Evolutionary conservation across 2,888 invertebrate genomes (phyloP).

Genomic region (Torymus auratus): DNA sequence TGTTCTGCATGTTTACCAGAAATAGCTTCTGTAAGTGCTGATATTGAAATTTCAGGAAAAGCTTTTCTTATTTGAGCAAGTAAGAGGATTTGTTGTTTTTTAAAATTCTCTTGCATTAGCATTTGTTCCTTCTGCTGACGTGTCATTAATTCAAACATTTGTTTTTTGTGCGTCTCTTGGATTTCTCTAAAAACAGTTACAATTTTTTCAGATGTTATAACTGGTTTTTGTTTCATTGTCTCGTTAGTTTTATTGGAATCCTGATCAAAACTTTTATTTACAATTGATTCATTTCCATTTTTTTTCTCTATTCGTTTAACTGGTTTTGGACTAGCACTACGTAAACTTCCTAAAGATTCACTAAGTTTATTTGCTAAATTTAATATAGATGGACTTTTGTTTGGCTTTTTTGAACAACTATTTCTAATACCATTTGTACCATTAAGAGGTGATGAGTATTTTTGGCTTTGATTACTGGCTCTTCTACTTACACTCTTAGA

Average conservation of each 20-base stretch:
- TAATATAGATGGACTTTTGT: conserved; percentile 50
- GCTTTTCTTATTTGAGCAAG: conserved; percentile 76
- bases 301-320: conserved; percentile 48
- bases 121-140: conserved; percentile 83
- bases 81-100: conserved; percentile 82
- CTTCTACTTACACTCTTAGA: conserved; percentile 52
- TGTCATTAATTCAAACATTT: conserved; percentile 81
- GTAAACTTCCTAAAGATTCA: conserved; percentile 64
- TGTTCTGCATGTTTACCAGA: conserved; percentile 58
- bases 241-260: conserved; percentile 41
- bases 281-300: conserved; percentile 33
- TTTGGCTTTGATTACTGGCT: conserved; percentile 40
- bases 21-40: conserved; percentile 54
- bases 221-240: conserved; percentile 39
- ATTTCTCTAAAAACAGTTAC: conserved; percentile 75
- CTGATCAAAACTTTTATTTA: conserved; percentile 42
- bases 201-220: conserved; percentile 69
- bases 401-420: conserved; percentile 41
- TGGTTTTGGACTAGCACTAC: conserved; percentile 54
- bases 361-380: conserved; percentile 63
- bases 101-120: conserved; percentile 81
- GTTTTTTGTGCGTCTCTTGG: conserved; percentile 82
- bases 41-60: conserved; percentile 67
- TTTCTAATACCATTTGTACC: conserved; percentile 54
- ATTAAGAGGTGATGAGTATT: conserved; percentile 54